A percentile compares a stretch with the other conserved stretches of the same genome.
These are phyloP conservation scores for Ornithoptera priamus DNA, from an alignment of 2,888 invertebrate genomes.

Conservation along the genomic window DNA sequence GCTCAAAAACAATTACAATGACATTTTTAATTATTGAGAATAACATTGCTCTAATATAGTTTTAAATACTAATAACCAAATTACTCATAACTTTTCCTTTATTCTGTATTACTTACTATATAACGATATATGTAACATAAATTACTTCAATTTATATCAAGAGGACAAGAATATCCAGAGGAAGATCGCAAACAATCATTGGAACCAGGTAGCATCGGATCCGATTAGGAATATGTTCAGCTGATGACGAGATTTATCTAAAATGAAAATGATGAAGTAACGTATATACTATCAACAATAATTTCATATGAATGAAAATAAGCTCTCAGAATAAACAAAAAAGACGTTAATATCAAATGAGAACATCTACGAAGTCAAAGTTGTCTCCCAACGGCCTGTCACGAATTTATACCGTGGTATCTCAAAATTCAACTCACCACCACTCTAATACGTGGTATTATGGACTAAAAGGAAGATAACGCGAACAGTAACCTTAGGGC, in stretches of 20 bases:
- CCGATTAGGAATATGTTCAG: too few relatives aligned
- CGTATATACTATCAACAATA: background rate
- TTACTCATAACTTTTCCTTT: background rate
- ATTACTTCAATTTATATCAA: too few relatives aligned
- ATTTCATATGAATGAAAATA: background rate
- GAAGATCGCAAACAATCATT: too few relatives aligned
- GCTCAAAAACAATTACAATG: too few relatives aligned
- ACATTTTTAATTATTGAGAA: too few relatives aligned
- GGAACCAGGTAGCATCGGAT: too few relatives aligned
- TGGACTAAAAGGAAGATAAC: conserved; percentile 23
- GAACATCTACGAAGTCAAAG: conserved; percentile 35
- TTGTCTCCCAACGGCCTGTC: conserved; percentile 33
- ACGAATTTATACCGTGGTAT: conserved; percentile 33
- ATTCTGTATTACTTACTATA: background rate
- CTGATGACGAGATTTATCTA: too few relatives aligned
- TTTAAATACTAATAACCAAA: background rate
- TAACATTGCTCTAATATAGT: background rate
- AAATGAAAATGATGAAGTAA: background rate
- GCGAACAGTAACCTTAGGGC: conserved; percentile 43
- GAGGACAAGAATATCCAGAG: too few relatives aligned
- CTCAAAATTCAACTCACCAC: conserved; percentile 30
- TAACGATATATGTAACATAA: conserved; percentile 14
- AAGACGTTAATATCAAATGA: conserved; percentile 34
- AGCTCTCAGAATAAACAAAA: conserved; percentile 29
- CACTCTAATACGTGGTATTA: conserved; percentile 26